Percentiles rank a stretch among this genome's conserved stretches.
Evolutionary conservation across 1,140 invertebrate genomes (phyloP).

Genomic region (Harpegnathos saltator): DNA sequence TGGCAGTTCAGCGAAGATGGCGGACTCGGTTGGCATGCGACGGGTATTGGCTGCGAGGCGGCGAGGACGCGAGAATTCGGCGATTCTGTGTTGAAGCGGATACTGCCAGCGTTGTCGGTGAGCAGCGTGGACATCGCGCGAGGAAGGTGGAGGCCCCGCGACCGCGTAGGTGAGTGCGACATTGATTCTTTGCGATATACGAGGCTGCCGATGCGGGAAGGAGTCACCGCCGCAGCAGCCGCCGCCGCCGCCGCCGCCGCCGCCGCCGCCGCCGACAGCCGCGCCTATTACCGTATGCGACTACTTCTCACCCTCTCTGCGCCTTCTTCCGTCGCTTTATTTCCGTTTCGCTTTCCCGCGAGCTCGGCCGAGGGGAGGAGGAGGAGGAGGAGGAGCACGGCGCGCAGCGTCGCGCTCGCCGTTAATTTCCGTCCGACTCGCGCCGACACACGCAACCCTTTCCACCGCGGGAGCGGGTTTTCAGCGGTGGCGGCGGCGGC

Average conservation of each 20-base stretch:
- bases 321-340: neutral
- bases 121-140: conserved; percentile 61
- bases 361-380: too few species aligned
- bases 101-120: conserved; percentile 63
- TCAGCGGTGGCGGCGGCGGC: too few species aligned
- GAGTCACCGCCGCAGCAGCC: neutral
- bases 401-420: too few species aligned
- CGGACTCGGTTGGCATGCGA: conserved; percentile 80
- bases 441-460: too few species aligned
- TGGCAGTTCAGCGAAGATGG: conserved; percentile 82
- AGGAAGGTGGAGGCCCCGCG: conserved; percentile 50
- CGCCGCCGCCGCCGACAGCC: neutral
- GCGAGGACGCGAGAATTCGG: conserved; percentile 79
- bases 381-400: too few species aligned
- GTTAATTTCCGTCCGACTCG: too few species aligned
- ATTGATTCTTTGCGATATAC: conserved; percentile 37
- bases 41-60: conserved; percentile 78
- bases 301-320: neutral
- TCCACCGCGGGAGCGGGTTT: too few species aligned
- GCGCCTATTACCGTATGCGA: neutral
- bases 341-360: too few species aligned
- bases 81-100: conserved; percentile 81
- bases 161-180: conserved; percentile 73
- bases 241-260: neutral
- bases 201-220: neutral